A percentile compares a stretch with the other conserved stretches of the same genome.
These are phyloP conservation scores for Cheilosia grossa DNA, from an alignment of 2,888 invertebrate genomes.

Conservation along the genomic window DNA sequence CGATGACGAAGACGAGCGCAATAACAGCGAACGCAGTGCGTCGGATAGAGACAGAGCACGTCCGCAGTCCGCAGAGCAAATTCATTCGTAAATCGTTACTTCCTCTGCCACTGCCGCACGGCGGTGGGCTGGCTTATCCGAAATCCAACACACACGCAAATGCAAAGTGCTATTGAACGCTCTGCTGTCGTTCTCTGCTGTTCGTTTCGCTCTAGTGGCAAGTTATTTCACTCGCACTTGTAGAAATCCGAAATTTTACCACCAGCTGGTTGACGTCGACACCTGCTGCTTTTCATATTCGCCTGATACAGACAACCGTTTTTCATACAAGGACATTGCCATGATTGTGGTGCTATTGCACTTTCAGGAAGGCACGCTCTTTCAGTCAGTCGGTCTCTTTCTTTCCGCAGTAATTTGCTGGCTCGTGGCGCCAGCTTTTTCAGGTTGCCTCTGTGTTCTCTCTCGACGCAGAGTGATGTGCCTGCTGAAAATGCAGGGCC, in stretches of 20 bases:
- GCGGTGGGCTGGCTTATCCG: constrained; percentile 35
- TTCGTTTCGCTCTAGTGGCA: not conserved
- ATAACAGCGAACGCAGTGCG: constrained; percentile 14
- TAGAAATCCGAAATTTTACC: not conserved
- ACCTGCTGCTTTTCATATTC: constrained; percentile 76
- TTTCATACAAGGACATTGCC: constrained; percentile 83
- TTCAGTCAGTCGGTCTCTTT: constrained; percentile 20
- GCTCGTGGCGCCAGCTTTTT: constrained; percentile 37
- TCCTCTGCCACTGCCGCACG: not conserved
- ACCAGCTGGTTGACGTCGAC: not conserved
- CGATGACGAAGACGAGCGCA: constrained; percentile 14
- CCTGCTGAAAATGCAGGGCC: constrained; percentile 77
- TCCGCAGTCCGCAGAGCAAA: not conserved
- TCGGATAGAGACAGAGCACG: constrained; percentile 12
- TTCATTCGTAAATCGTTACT: not conserved
- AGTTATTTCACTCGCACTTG: not conserved
- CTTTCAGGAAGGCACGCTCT: constrained; percentile 9
- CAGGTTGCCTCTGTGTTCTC: not conserved
- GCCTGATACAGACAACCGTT: constrained; percentile 81
- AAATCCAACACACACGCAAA: not conserved
- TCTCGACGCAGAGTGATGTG: constrained; percentile 5
- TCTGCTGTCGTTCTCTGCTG: not conserved
- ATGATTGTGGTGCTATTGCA: constrained; percentile 75
- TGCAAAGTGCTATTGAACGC: not conserved
- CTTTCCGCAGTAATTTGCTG: constrained; percentile 17